Evolutionary conservation across 2,797 vertebrate genomes (phyloP).

Genomic region (Phyllotis vaccarum): DNA sequence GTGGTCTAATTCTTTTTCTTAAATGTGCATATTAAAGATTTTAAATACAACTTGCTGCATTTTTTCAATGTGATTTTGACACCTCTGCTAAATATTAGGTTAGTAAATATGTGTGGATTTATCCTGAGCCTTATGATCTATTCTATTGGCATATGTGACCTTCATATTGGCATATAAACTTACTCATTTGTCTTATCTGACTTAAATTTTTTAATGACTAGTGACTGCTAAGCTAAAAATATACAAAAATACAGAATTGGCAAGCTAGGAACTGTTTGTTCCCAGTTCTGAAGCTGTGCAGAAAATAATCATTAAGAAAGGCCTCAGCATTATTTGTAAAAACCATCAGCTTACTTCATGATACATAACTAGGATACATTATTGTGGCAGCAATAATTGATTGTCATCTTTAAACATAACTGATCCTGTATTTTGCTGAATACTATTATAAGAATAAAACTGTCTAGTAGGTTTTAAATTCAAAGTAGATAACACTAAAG

Average conservation of each 20-base stretch:
- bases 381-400: background rate
- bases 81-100: background rate
- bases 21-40: background rate
- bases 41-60: background rate
- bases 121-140: background rate
- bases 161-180: background rate
- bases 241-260: background rate
- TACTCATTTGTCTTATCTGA: background rate
- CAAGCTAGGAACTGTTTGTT: background rate
- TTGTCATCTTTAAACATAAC: slow-evolving; percentile 19
- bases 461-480: background rate
- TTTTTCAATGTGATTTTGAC: background rate
- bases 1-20: background rate
- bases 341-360: background rate
- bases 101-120: background rate
- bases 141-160: background rate
- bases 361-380: background rate
- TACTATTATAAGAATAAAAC: slow-evolving; percentile 46
- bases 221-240: background rate
- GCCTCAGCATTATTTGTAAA: background rate
- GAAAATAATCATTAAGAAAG: slow-evolving; percentile 1
- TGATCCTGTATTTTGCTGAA: background rate
- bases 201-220: background rate
- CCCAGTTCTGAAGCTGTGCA: background rate
- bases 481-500: slow-evolving; percentile 27